These are phyloP conservation scores for Pemphredon lugubris DNA, from an alignment of 2,888 invertebrate species.

Conservation along the genomic window DNA sequence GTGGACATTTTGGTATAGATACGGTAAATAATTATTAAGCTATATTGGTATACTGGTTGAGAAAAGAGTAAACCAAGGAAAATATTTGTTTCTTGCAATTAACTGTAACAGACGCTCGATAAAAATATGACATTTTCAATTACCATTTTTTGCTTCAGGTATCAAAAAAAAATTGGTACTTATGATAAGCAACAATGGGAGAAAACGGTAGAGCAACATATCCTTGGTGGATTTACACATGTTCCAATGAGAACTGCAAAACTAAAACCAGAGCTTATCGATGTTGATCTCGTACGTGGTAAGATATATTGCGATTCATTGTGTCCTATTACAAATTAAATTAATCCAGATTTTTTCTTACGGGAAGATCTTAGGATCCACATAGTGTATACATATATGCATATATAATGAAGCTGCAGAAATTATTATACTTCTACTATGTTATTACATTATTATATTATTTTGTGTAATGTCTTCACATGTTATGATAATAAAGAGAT, in stretches of 20 bases:
- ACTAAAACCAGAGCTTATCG: slow-evolving; percentile 95
- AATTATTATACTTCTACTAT: no score
- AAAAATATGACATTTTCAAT: not conserved
- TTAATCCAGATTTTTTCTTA: slow-evolving; percentile 9
- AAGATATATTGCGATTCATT: slow-evolving; percentile 48
- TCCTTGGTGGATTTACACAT: slow-evolving; percentile 92
- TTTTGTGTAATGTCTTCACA: no score
- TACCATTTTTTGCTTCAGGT: slow-evolving; percentile 83
- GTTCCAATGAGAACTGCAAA: slow-evolving; percentile 90
- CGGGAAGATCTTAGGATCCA: no score
- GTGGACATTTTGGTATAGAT: no score
- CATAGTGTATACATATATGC: no score
- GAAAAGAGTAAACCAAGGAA: not conserved
- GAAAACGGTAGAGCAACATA: slow-evolving; percentile 95
- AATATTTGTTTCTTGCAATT: slow-evolving; percentile 1
- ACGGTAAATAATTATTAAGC: no score
- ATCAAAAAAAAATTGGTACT: slow-evolving; percentile 97
- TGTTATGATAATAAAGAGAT: no score
- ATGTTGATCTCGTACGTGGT: slow-evolving; percentile 98
- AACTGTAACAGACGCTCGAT: no score
- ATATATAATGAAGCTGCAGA: no score
- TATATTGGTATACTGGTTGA: no score
- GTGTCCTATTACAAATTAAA: slow-evolving; percentile 40
- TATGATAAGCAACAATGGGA: slow-evolving; percentile 99
- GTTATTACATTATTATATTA: no score